Evolutionary conservation across 2,113 vertebrate genomes (phyloP).

Genomic region (Charina bottae): DNA sequence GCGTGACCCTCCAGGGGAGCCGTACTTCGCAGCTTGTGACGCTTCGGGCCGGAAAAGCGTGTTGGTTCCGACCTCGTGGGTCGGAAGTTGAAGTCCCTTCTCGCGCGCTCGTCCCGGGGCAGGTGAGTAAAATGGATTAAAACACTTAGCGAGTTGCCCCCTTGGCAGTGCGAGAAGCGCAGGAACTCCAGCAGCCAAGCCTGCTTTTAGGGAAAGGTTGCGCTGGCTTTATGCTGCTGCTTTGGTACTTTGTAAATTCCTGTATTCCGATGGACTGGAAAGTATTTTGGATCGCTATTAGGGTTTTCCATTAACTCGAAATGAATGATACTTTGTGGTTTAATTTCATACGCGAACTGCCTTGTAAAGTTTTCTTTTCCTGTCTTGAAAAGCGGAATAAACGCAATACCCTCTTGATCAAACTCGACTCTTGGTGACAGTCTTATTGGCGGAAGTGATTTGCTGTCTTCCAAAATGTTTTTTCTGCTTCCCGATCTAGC

Average conservation of each 20-base stretch:
- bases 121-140: background rate
- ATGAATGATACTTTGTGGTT: background rate
- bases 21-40: constrained; percentile 15
- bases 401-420: background rate
- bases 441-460: background rate
- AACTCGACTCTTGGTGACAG: background rate
- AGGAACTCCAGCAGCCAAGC: background rate
- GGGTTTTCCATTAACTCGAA: background rate
- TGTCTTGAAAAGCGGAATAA: background rate
- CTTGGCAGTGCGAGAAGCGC: too few species aligned
- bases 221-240: background rate
- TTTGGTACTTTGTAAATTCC: background rate
- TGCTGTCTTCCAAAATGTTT: background rate
- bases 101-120: background rate
- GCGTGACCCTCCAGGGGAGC: background rate
- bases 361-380: background rate
- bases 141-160: background rate
- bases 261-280: background rate
- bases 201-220: background rate
- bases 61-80: background rate
- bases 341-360: background rate
- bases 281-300: background rate
- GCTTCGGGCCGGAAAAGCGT: background rate
- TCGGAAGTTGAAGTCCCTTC: background rate
- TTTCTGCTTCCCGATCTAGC: background rate